Conservation (phyloP, 2,797 vertebrate genomes). For the Dipus sagitta region DNA sequence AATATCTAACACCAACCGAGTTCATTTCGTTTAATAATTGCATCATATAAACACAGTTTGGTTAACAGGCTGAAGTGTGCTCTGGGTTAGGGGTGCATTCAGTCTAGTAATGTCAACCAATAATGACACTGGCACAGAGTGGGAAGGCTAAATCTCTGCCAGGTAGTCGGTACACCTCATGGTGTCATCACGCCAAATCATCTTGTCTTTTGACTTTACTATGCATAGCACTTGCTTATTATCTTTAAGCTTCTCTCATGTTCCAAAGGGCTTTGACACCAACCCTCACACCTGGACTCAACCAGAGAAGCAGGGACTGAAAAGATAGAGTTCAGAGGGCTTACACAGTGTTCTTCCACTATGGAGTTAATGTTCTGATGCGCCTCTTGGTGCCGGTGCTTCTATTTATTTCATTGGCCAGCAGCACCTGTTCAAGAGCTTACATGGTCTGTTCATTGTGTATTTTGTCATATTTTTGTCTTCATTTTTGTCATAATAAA, state of each 20-base stretch:
- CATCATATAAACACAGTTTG: not conserved
- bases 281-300: not conserved
- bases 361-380: accelerated
- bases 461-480: not conserved
- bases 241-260: not conserved
- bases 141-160: not conserved
- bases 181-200: not conserved
- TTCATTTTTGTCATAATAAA: too few species aligned
- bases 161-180: not conserved
- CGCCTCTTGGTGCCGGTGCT: not conserved
- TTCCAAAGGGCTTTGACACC: not conserved
- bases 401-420: not conserved
- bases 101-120: not conserved
- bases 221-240: not conserved
- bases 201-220: not conserved
- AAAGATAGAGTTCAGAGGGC: not conserved
- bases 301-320: not conserved
- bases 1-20: not conserved
- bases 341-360: not conserved
- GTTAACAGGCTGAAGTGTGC: not conserved
- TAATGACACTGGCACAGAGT: not conserved
- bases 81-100: not conserved
- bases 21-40: slow-evolving; percentile 5
- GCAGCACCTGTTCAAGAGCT: not conserved
- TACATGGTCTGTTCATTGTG: not conserved